phyloP scores from a whole-genome alignment of 2,888 invertebrate species.

The Rhodophaea formosa region DNA sequence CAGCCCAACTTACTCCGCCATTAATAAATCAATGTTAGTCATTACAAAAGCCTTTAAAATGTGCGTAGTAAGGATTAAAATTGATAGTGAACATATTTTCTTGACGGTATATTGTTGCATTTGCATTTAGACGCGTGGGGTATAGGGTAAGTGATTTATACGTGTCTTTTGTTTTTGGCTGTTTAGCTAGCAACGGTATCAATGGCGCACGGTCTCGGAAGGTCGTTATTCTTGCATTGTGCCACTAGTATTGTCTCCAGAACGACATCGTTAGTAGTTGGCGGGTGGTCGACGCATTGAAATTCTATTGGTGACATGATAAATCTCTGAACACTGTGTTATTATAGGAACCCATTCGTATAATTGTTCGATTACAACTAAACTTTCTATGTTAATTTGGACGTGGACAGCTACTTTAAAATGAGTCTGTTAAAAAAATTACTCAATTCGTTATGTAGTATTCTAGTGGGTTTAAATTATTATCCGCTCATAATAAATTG shows the following conservation, averaged over 20 bases:
- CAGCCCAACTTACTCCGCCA: slow-evolving; percentile 36
- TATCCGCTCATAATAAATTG: too few species aligned
- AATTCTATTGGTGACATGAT: slow-evolving; percentile 73
- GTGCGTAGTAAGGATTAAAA: slow-evolving; percentile 35
- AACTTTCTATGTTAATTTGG: slow-evolving; percentile 44
- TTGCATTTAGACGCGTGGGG: slow-evolving; percentile 59
- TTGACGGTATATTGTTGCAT: slow-evolving; percentile 39
- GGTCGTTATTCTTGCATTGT: slow-evolving; percentile 79
- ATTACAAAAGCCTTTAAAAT: slow-evolving; percentile 30
- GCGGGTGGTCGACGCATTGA: slow-evolving; percentile 77
- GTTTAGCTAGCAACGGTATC: slow-evolving; percentile 70
- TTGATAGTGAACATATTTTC: slow-evolving; percentile 26
- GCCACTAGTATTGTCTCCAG: slow-evolving; percentile 68
- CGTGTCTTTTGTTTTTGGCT: slow-evolving; percentile 77
- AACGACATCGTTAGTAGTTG: slow-evolving; percentile 77
- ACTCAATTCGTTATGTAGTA: not conserved
- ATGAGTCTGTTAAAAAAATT: not conserved
- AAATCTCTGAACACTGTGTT: slow-evolving; percentile 56
- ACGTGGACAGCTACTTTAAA: slow-evolving; percentile 4
- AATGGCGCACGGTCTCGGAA: slow-evolving; percentile 65
- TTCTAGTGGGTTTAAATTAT: not conserved
- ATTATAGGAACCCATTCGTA: slow-evolving; percentile 55
- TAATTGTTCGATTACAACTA: slow-evolving; percentile 59
- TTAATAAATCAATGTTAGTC: slow-evolving; percentile 11
- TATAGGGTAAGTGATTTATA: slow-evolving; percentile 71